Evolutionary conservation across 2,113 vertebrate species (phyloP), one percentile per base, ranked within the genome.

Genomic region (Plectropomus leopardus): DNA sequence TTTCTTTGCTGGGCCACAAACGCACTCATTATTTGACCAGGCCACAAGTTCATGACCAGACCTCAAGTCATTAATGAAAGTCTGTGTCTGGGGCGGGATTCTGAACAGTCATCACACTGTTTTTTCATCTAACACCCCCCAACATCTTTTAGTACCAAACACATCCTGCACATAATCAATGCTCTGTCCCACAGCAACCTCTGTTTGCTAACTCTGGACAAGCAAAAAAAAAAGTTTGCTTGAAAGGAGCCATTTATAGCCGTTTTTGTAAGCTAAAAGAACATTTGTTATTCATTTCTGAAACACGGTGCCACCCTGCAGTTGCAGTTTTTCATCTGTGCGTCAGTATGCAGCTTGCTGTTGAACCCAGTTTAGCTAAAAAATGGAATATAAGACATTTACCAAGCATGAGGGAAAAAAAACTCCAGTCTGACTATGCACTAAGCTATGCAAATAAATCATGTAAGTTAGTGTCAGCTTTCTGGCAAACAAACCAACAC

Each of bases 31-130:
- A 91, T 92, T 87, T 92, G 86, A 88, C 77, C 79, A 81, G 82
- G 86, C 86, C 86, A 80, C 89, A 90, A 89, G 90, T 92, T 92
- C 86, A 85, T 55, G 86, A 87, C 80, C 90, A 88, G 86, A 85
- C 76, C 60, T 82, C 84, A 24, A 32, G 82, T 85, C 89, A 81
- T 93, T 92, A 92, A 92, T 90, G 90, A 89, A 89, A 78, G 88
- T 86, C 84, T 89, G 89, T 91, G 84, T 86, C 85, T 87, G 82
- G 78, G 70, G 74, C 1, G 53, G 76, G 80, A 78, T 72, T 87
- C 70, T 71, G 63, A 93, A 94, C 92, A 94, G 92, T 85, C 90
- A 85, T 84, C 79, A 82, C 89, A 85, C 88, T 94, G 93, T 94
- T 92, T 80, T 90, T 91, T 82, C 88, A 77, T 78, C 65, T 67